These are phyloP conservation scores for Ormyrus nitidulus DNA, from an alignment of 2,888 invertebrate genomes.

Conservation along the genomic window DNA sequence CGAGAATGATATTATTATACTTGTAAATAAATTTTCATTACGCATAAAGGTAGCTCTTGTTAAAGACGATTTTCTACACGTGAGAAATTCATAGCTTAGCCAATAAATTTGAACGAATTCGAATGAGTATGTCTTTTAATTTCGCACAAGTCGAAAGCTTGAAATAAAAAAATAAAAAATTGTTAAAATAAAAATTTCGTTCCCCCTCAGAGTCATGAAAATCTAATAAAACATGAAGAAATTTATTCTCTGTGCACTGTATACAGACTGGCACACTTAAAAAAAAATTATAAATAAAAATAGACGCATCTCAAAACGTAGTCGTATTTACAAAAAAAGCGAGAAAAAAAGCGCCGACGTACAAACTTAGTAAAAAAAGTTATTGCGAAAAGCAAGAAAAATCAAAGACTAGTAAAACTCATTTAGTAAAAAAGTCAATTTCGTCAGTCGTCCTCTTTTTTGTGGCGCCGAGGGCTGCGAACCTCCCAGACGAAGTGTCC, in stretches of 20 bases:
- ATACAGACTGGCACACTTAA: background rate
- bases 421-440: conserved; percentile 33
- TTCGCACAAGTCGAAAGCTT: background rate
- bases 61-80: background rate
- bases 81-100: background rate
- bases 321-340: conserved; percentile 47
- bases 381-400: too few species aligned
- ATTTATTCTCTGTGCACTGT: conserved; percentile 19
- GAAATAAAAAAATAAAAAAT: background rate
- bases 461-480: conserved; percentile 57
- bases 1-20: conserved; percentile 50
- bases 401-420: too few species aligned
- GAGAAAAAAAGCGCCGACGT: conserved; percentile 45
- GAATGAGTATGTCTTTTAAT: background rate
- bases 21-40: conserved; percentile 59
- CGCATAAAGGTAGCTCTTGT: background rate
- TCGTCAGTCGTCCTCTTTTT: background rate
- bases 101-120: background rate
- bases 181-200: background rate
- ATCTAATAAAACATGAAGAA: conserved; percentile 34
- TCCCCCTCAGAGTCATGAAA: background rate
- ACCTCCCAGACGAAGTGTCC: conserved; percentile 69
- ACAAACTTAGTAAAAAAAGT: conserved; percentile 51
- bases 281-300: conserved; percentile 49
- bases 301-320: conserved; percentile 29